Evolutionary conservation across 1,140 invertebrate species (phyloP), one percentile per base, ranked within the genome.

Genomic region (Eubasilissa regina): DNA sequence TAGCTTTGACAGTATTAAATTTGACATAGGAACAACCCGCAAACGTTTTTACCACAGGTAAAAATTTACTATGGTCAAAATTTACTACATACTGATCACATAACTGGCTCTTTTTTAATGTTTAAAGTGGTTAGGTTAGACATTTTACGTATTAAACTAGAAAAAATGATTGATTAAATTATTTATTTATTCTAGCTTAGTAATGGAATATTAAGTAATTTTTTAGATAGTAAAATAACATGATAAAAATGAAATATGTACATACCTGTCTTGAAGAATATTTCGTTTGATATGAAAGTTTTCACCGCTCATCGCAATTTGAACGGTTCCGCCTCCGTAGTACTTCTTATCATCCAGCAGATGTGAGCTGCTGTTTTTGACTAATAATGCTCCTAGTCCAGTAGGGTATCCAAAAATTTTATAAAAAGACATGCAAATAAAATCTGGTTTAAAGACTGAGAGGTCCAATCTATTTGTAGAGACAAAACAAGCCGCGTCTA

Each of bases 341-440:
- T 97, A 98, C 56, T 87, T 89, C 89, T 94, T 96, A 12, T 92
- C 87, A 76, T 75, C 85, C 60, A 98, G 88, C 19, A 92, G 85
- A 84, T 90, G 43, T 3, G 89, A 88, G 83, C 93, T 93, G 0
- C 87, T 86, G 84, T 95, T 95, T 83, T 91, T 92, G 0, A 99
- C 93, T 62, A 99, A 84, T 3, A 99, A 86, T 48, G 96, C 97
- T 43, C 97, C 98, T 82, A 95, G 86, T n/a, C 95, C 98, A 76
- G 97, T 98, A 7, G 98, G 98, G 89, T 95, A 98, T 0, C 98
- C 98, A 90, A 99, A 99, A 84, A 99, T 96, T 91, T 99, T 99
- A 88, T 99, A 99, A 89, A 99, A 99, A 0, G 98, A 99, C 6
- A 99, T 48, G 66, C 92, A 93, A 0, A 98, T 92, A 91, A 98